Base-by-base conservation (phyloP, 2,888 invertebrate species). In the Caenorhabditis sp. region DNA sequence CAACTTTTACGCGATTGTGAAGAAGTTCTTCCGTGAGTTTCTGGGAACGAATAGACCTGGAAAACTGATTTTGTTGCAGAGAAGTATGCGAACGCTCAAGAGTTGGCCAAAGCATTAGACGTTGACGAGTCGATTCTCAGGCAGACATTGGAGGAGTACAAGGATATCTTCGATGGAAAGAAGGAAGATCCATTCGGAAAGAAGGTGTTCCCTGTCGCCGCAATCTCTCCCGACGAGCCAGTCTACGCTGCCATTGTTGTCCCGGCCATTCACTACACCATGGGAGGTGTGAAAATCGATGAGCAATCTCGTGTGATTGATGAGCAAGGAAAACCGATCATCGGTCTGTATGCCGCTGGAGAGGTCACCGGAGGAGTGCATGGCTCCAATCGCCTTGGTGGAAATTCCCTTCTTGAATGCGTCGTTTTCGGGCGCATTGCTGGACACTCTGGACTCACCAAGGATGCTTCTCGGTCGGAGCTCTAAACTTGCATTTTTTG, bases 361-460 rank as follows among this genome's bases (percentile, higher is more conserved):
- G 92, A 92, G 84, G 92, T 92, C 26, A 90, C 90, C n/a, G 92
- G 92, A 6, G 92, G 92, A 19, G 91, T 92, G 1, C 92, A 92
- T 80, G 92, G 92, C 3, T 85, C 87, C 22, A 92, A 92, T 70
- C 87, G 92, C 19, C 86, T 92, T 24, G 92, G 91, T 49, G 92
- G 92, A 75, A 92, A 92, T 82, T 92, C 92, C 1, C 89, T 92
- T 26, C 79, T 92, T 54, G 92, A 92, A 75, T 92, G 92, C 82
- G 92, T 92, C 41, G 92, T 92, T 16, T 92, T 91, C 83, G 92
- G 92, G 4, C 82, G 92, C 41, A 90, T 91, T 73, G 90, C 92
- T 8, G 92, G 92, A 24, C 63, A 68, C n/a, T 73, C 70, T 19
- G 79, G 61, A 54, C 10, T 38, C 61, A 22, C 64, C 28, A 51